Evolutionary conservation across 2,113 vertebrate genomes (phyloP), one percentile per base, ranked within the genome.

Genomic region (Vimba vimba): DNA sequence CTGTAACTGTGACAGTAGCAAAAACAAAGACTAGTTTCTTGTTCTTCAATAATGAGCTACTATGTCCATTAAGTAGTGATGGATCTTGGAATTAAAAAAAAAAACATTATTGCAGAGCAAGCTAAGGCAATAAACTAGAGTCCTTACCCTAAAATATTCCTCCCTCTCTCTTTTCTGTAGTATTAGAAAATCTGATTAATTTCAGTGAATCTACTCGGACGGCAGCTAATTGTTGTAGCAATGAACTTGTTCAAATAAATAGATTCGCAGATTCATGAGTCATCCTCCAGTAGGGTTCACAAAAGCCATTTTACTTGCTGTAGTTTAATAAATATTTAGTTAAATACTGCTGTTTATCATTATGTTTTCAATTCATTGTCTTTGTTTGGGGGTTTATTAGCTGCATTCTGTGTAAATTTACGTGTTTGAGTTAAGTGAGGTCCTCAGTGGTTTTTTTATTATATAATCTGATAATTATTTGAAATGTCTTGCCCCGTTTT

Each of bases 301-400:
- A 39, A 79, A 39, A 79, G 77, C 30, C 57, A 57, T 43, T 57
- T 79, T 36, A 12, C 77, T 60, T 79, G 30, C 33, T 79, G 43
- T 39, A 79, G 55, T 60, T 39, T 33, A 59, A 57, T 60, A 79
- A 79, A 79, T 79, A 79, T 79, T 79, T 60, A 60, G 77, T 39
- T 39, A 30, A 60, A 77, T 33, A 33, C 15, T 19, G 52, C 30
- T 39, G 50, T 59, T 83, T 43, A n/a, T 83, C 68, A 50, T 47
- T 50, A 52, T 52, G 74, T 50, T n/a, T 82, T 50, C 25, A 27
- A 60, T 55, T n/a, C 25, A 23, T 68, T 74, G 50, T 60, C 57
- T 57, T 75, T 33, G 71, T 75, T 75, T 74, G 10, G 45, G 47
- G 47, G 13, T 77, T 77, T 55, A 77, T 30, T 77, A 77, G 45